Conservation (phyloP, 1,140 invertebrate species). For the Pogonognathellus flavescens region DNA sequence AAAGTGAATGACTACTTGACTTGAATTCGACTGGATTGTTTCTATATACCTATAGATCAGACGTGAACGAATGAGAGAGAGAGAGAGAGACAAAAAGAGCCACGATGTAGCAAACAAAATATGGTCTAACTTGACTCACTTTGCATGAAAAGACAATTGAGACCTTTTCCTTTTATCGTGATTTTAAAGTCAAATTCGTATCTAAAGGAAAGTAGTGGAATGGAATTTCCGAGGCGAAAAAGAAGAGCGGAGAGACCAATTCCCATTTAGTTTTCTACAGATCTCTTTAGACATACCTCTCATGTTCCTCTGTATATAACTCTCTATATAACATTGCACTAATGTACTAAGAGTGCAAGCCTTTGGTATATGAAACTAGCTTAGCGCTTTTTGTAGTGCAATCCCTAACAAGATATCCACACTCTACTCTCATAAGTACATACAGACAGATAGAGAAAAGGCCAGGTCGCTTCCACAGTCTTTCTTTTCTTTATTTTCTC, state of each 20-base stretch:
- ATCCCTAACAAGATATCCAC: conserved; percentile 36
- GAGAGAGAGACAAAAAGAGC: neutral
- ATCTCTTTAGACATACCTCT: conserved; percentile 25
- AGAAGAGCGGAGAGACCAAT: conserved; percentile 45
- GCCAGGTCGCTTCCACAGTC: conserved; percentile 20
- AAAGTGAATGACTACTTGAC: conserved; percentile 19
- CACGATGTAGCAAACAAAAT: conserved; percentile 30
- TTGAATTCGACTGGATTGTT: conserved; percentile 26
- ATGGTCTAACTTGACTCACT: conserved; percentile 50
- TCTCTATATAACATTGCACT: neutral
- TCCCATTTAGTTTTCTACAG: conserved; percentile 48
- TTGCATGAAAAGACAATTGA: conserved; percentile 58
- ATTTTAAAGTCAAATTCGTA: conserved; percentile 54
- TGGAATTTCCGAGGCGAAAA: conserved; percentile 46
- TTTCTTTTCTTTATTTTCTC: conserved; percentile 11
- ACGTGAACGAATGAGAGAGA: neutral
- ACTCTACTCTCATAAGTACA: conserved; percentile 25
- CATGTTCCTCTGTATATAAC: neutral
- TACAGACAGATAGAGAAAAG: conserved; percentile 16
- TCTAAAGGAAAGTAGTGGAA: conserved; percentile 41
- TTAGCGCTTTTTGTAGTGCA: conserved; percentile 32
- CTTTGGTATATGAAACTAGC: conserved; percentile 45
- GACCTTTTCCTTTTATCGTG: conserved; percentile 54
- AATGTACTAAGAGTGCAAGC: neutral
- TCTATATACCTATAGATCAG: conserved; percentile 13